Base-by-base conservation (phyloP, 2,888 invertebrate genomes). In the Tachina lurida region DNA sequence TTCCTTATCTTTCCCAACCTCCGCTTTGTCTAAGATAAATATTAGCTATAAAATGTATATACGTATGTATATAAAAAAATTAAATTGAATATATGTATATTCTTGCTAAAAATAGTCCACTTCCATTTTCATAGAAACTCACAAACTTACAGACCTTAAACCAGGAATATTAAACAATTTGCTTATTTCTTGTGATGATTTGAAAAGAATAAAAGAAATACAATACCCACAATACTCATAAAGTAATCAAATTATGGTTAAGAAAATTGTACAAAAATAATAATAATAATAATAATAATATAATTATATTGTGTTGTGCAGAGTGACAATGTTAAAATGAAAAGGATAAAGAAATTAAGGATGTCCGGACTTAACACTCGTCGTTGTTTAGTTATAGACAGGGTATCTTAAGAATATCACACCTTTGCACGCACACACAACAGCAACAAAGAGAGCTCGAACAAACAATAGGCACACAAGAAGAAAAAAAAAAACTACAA, bases 301-400 rank as follows among this genome's bases (percentile, higher is more conserved):
- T 68, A 80, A 56, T 76, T 76, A 81, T 84, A 7, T 31, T 31
- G 31, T 81, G 71, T 80, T 70, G 31, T 76, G 17, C 12, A 56
- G 10, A 84, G 62, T 71, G 77, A 68, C 80, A 76, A 52, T 62
- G 79, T 75, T 67, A 45, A 62, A 80, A 49, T 63, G 22, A 49
- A 71, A 58, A 73, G 67, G 63, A 75, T n/a, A 58, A 83, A 43
- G 63, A 60, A 78, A 73, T 81, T 68, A 68, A 86, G 86, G 86
- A 86, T 76, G 83, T 86, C 86, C 86, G 86, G 86, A 83, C 78
- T 86, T 86, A 86, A 79, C 83, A 79, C 83, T 65, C 73, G 73
- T 84, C 76, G 73, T 86, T 82, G 74, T 83, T 74, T 56, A 43
- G 39, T 4, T 43, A 65, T n/a, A 31, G 39, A 67, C 67, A 77